These are phyloP conservation scores for Hemithea aestivaria DNA, from an alignment of 2,888 invertebrate species.

Conservation along the genomic window DNA sequence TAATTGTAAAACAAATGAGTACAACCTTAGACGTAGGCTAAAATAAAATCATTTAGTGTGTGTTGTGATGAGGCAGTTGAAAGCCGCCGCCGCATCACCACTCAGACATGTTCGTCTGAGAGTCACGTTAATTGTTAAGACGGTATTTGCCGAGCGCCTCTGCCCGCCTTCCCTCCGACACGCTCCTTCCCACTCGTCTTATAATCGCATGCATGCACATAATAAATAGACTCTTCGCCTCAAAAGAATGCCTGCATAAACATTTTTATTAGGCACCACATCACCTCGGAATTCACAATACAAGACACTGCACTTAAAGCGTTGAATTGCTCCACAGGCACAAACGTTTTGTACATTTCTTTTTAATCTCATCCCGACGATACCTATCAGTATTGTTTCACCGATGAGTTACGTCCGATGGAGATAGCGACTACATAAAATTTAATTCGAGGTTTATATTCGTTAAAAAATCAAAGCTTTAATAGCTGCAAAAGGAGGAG, in stretches of 20 bases:
- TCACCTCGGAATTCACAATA: constrained; percentile 49
- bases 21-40: constrained; percentile 46
- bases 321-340: constrained; percentile 53
- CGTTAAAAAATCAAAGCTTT: constrained; percentile 51
- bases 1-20: no score
- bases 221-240: constrained; percentile 20
- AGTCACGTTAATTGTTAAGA: constrained; percentile 65
- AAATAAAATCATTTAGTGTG: constrained; percentile 52
- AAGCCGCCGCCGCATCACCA: constrained; percentile 54
- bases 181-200: constrained; percentile 12
- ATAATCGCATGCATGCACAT: constrained; percentile 20
- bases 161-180: constrained; percentile 25
- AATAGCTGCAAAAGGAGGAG: constrained; percentile 65
- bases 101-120: constrained; percentile 53
- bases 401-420: constrained; percentile 59
- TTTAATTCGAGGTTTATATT: constrained; percentile 62
- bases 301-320: constrained; percentile 68
- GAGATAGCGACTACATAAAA: constrained; percentile 60
- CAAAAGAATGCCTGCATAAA: constrained; percentile 24
- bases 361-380: constrained; percentile 59
- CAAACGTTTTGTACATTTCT: constrained; percentile 51
- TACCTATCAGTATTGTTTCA: constrained; percentile 70
- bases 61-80: constrained; percentile 42
- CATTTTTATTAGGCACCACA: constrained; percentile 39
- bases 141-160: constrained; percentile 48